Conservation (phyloP, 2,113 vertebrate species). For the Albula goreensis region DNA sequence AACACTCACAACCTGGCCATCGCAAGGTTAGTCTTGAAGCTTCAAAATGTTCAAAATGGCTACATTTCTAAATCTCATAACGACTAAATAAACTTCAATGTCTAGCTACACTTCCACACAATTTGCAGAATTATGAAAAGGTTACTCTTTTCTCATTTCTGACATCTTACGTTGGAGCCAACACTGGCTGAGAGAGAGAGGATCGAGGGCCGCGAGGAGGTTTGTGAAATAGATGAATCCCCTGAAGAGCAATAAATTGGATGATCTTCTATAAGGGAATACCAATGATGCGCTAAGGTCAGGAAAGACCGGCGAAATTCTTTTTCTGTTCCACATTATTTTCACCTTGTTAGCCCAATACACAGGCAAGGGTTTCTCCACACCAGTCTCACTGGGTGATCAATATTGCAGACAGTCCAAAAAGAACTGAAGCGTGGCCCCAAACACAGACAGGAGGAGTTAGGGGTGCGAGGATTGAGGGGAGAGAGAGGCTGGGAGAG, state of each 20-base stretch:
- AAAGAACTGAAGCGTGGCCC: constrained; percentile 51
- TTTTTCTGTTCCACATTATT: constrained; percentile 55
- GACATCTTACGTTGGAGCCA: constrained; percentile 20
- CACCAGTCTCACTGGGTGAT: constrained; percentile 45
- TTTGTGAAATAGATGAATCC: constrained; percentile 26
- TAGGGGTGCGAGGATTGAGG: background rate
- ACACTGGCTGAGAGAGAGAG: constrained; percentile 23
- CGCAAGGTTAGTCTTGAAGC: background rate
- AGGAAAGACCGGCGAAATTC: constrained; percentile 43
- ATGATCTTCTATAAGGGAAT: constrained; percentile 58
- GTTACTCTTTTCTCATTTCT: constrained; percentile 28
- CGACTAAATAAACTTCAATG: constrained; percentile 2
- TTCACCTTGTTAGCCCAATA: constrained; percentile 68
- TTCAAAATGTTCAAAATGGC: background rate
- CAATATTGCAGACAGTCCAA: constrained; percentile 47
- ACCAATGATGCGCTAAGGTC: constrained; percentile 52
- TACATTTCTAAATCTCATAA: constrained; percentile 8
- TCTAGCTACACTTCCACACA: background rate
- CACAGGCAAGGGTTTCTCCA: constrained; percentile 40
- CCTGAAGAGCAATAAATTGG: constrained; percentile 52
- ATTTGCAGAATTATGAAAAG: constrained; percentile 37
- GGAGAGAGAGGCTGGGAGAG: background rate
- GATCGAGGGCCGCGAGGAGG: background rate
- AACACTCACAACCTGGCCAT: background rate
- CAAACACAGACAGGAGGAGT: constrained; percentile 32